phyloP scores from a whole-genome alignment of 2,888 invertebrate genomes.

The Phyllotreta cruciferae region DNA sequence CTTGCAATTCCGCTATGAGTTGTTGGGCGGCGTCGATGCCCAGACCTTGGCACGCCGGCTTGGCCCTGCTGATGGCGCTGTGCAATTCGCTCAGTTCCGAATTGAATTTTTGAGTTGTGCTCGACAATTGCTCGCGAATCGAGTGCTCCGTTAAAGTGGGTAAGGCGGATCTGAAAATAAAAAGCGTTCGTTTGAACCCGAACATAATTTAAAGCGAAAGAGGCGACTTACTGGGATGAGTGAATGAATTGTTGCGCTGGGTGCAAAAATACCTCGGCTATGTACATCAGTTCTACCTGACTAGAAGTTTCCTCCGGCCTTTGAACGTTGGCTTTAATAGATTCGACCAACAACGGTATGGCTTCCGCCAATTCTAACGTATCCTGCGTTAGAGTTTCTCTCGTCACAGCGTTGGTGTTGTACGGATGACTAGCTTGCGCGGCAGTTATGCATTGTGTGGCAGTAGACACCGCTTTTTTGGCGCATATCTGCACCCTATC shows the following conservation, averaged over 20 bases:
- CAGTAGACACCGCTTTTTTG: conserved; percentile 84
- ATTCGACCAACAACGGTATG: conserved; percentile 82
- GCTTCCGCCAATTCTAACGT: conserved; percentile 78
- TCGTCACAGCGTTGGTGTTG: conserved; percentile 71
- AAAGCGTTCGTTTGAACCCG: neutral
- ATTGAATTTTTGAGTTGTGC: conserved; percentile 73
- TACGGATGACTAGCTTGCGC: conserved; percentile 82
- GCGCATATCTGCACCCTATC: conserved; percentile 75
- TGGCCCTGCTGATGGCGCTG: conserved; percentile 57
- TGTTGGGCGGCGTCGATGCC: conserved; percentile 89
- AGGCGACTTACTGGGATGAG: conserved; percentile 65
- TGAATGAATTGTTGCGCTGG: conserved; percentile 75
- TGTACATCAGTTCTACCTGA: conserved; percentile 81
- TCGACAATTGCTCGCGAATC: conserved; percentile 76
- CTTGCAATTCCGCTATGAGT: conserved; percentile 78
- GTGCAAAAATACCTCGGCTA: conserved; percentile 83
- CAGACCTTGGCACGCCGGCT: conserved; percentile 74
- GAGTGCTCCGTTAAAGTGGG: conserved; percentile 84
- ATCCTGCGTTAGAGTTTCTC: conserved; percentile 78
- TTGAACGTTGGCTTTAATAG: conserved; percentile 73
- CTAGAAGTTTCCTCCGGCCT: conserved; percentile 77
- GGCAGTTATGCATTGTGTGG: conserved; percentile 90
- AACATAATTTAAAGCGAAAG: neutral
- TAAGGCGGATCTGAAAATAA: conserved; percentile 69
- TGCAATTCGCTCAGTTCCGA: conserved; percentile 61